These are phyloP conservation scores for Tichodroma muraria DNA, from an alignment of 2,113 vertebrate species.

Conservation along the genomic window DNA sequence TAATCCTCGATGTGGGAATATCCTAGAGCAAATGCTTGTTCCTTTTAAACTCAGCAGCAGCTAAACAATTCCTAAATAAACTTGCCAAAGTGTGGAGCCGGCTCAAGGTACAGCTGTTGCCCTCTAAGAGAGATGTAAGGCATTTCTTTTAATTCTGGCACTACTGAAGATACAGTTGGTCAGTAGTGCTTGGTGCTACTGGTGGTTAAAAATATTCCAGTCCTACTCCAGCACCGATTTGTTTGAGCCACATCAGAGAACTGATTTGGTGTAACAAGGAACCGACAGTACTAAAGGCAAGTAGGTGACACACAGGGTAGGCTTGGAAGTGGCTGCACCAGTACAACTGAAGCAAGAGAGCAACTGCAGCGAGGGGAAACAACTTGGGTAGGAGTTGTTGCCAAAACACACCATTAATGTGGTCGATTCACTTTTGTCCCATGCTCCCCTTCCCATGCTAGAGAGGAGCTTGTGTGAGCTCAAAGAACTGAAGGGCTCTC, in stretches of 20 bases:
- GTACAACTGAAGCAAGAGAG: not conserved
- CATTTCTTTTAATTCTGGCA: not conserved
- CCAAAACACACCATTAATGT: not conserved
- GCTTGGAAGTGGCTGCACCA: not conserved
- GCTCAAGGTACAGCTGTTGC: not conserved
- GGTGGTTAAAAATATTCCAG: not conserved
- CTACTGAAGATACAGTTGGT: not conserved
- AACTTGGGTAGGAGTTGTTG: not conserved
- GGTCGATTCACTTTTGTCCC: not conserved
- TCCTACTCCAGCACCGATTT: not conserved
- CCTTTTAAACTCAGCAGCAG: not conserved
- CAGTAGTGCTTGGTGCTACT: not conserved
- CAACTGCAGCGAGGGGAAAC: not conserved
- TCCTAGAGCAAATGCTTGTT: not conserved
- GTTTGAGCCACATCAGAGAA: not conserved
- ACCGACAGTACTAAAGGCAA: not conserved
- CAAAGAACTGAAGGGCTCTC: not conserved
- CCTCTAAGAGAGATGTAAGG: not conserved
- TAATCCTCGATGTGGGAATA: not conserved
- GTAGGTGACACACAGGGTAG: not conserved
- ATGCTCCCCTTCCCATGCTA: rapidly evolving
- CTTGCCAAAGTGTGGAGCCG: rapidly evolving
- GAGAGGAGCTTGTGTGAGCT: not conserved
- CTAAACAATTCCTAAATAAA: not conserved
- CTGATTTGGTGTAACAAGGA: not conserved